Conservation (phyloP, 2,113 vertebrate genomes). For the Sceloporus tristichus region DNA sequence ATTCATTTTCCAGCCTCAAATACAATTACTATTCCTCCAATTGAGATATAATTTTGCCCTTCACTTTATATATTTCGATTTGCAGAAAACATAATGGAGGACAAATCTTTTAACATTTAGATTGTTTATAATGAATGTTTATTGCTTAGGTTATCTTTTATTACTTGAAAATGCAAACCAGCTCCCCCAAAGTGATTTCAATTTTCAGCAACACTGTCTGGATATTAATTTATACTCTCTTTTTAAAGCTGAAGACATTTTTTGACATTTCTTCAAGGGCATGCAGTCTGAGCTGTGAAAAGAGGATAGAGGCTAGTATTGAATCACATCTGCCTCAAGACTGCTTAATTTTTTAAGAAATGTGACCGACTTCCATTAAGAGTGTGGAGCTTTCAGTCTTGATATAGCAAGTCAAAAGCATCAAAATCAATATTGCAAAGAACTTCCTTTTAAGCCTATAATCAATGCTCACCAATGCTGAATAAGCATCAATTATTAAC, state of each 20-base stretch:
- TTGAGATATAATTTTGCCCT: neutral
- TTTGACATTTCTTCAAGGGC: constrained; percentile 47
- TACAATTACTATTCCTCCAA: neutral
- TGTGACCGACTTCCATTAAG: constrained; percentile 58
- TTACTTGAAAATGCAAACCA: neutral
- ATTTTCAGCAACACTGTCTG: neutral
- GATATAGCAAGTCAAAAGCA: constrained; percentile 48
- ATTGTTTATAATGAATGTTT: neutral
- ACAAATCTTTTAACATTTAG: neutral
- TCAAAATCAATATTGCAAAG: constrained; percentile 67
- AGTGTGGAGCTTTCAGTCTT: constrained; percentile 54
- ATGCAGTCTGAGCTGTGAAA: constrained; percentile 34
- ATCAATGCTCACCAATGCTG: constrained; percentile 74
- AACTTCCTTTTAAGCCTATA: constrained; percentile 76
- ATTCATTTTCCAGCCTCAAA: neutral
- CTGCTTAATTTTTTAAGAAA: constrained; percentile 70
- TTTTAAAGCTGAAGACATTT: neutral
- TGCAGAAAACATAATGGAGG: neutral
- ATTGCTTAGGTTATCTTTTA: neutral
- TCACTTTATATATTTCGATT: neutral
- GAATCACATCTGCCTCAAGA: constrained; percentile 51
- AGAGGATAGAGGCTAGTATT: neutral
- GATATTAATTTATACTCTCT: neutral
- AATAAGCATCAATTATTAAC: constrained; percentile 78
- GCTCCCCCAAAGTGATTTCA: neutral